Percentiles rank a stretch among this genome's conserved stretches.
phyloP scores from a whole-genome alignment of 2,113 vertebrate species.

The Piaya cayana region DNA sequence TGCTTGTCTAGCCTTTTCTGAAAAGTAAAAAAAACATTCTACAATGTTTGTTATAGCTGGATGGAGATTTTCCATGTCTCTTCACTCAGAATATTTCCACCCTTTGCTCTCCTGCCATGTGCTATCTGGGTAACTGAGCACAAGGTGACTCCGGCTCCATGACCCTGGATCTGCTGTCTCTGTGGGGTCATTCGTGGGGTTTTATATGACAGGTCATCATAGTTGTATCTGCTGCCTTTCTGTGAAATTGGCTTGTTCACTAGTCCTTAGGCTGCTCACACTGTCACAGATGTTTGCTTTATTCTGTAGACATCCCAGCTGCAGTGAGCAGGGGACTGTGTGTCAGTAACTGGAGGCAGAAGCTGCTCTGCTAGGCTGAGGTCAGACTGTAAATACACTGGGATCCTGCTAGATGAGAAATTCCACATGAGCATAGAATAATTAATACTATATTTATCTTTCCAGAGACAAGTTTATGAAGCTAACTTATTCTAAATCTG shows the following conservation, averaged over 20 bases:
- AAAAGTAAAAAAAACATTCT: neutral
- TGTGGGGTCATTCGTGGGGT: neutral
- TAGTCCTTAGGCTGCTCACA: neutral
- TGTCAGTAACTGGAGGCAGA: neutral
- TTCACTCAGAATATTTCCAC: neutral
- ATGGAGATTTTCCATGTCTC: neutral
- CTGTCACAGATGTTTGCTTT: neutral
- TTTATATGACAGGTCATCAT: neutral
- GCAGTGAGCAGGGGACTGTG: fast-evolving
- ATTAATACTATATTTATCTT: neutral
- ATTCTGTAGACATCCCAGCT: neutral
- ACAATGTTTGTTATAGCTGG: neutral
- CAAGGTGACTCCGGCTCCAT: neutral
- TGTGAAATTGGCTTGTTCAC: neutral
- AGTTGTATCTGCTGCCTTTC: neutral
- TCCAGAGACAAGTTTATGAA: neutral
- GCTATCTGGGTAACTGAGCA: neutral
- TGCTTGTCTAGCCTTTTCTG: neutral
- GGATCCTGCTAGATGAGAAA: neutral
- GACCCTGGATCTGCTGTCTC: neutral
- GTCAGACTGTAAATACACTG: fast-evolving
- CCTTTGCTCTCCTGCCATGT: neutral
- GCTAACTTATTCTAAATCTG: neutral
- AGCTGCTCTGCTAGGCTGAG: neutral
- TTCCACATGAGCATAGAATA: neutral